Percentiles rank a stretch among this genome's conserved stretches.
These are phyloP conservation scores for Epinephelus moara DNA, from an alignment of 2,113 vertebrate genomes.

Conservation along the genomic window DNA sequence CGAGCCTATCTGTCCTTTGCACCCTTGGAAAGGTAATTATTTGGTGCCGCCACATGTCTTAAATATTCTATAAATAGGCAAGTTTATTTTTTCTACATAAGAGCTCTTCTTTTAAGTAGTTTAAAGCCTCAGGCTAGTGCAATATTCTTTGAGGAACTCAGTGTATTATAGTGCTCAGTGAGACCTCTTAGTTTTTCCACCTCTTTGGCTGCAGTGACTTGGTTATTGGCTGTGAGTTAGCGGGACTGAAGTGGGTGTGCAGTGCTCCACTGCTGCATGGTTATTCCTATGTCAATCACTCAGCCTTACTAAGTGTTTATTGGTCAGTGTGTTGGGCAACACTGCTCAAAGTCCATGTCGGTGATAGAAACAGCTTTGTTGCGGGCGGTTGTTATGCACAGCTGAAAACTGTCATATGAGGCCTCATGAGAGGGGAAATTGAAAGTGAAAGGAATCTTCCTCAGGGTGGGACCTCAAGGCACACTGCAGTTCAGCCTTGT, in stretches of 20 bases:
- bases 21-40: not conserved
- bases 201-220: slow-evolving; percentile 10
- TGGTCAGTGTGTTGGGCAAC: not conserved
- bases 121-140: not conserved
- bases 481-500: not conserved
- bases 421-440: not conserved
- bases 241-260: not conserved
- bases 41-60: not conserved
- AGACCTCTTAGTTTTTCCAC: not conserved
- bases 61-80: not conserved
- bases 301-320: not conserved
- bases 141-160: rapidly evolving
- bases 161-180: not conserved
- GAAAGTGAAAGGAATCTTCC: slow-evolving; percentile 63
- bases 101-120: not conserved
- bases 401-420: not conserved
- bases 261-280: not conserved
- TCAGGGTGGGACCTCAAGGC: not conserved
- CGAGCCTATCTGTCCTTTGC: not conserved
- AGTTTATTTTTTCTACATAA: not conserved
- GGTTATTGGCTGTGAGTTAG: not conserved
- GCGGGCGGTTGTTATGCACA: rapidly evolving
- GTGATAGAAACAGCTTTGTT: not conserved
- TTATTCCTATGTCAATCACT: not conserved
- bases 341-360: slow-evolving; percentile 2